Evolutionary conservation across 2,797 vertebrate genomes (phyloP).

Genomic region (Falco naumanni): DNA sequence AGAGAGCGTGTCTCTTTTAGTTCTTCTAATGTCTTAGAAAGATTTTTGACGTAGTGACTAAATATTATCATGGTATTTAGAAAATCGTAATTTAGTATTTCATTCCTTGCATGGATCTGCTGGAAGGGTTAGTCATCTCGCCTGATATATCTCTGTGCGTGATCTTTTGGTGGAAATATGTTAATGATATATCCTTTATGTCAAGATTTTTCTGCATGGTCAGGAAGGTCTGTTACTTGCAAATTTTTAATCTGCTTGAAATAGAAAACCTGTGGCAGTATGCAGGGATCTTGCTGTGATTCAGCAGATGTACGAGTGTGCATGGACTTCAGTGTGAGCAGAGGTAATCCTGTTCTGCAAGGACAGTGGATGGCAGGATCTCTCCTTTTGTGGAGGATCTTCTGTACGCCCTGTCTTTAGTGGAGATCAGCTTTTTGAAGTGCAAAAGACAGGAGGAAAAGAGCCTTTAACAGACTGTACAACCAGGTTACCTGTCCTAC

Average conservation of each 20-base stretch:
- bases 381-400: background rate
- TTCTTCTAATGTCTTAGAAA: background rate
- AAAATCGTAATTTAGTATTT: constrained; percentile 18
- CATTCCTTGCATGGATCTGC: background rate
- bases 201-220: constrained; percentile 39
- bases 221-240: constrained; percentile 13
- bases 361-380: background rate
- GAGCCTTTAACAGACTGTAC: background rate
- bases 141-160: background rate
- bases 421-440: background rate
- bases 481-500: background rate
- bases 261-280: constrained; percentile 2
- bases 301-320: background rate
- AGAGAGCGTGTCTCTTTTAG: background rate
- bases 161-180: constrained; percentile 19
- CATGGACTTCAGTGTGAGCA: background rate
- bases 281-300: constrained; percentile 21
- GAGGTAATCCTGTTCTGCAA: background rate
- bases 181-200: constrained; percentile 33
- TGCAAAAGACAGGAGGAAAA: background rate
- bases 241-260: constrained; percentile 38
- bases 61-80: constrained; percentile 42
- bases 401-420: background rate
- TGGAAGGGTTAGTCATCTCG: constrained; percentile 35
- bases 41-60: background rate